Conservation (phyloP, 92 coral and sea anemone genomes). For the Hydrozoanthus gracilis region DNA sequence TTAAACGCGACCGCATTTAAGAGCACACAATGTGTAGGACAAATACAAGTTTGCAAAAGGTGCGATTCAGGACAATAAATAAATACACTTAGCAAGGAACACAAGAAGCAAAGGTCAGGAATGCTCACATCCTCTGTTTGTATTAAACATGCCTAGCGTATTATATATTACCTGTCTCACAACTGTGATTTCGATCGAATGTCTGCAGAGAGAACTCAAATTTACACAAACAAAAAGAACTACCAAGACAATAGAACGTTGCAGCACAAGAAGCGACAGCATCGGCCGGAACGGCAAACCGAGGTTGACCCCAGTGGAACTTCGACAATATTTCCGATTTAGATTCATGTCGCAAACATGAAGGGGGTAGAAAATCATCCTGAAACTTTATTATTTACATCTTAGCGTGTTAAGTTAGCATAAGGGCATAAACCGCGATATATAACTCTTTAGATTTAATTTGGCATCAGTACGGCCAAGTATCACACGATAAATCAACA, state of each 20-base stretch:
- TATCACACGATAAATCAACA: constrained; percentile 23
- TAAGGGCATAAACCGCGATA: neutral
- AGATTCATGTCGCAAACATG: constrained; percentile 25
- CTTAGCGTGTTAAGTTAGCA: neutral
- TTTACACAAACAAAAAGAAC: constrained; percentile 6
- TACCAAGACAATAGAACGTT: constrained; percentile 7
- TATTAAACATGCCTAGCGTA: neutral
- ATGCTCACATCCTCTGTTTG: constrained; percentile 4
- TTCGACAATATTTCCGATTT: constrained; percentile 43
- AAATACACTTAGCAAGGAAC: constrained; percentile 8
- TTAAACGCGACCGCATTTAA: constrained; percentile 1
- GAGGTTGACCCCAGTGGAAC: constrained; percentile 17
- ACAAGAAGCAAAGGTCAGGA: constrained; percentile 31
- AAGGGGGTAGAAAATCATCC: neutral
- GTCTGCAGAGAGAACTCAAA: neutral
- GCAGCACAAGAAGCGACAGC: neutral
- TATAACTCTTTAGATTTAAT: constrained; percentile 9
- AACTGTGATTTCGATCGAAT: neutral
- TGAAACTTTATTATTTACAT: neutral
- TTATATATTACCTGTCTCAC: neutral
- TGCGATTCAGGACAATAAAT: constrained; percentile 40
- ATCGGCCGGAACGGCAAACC: neutral
- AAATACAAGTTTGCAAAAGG: constrained; percentile 36
- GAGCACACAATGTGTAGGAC: constrained; percentile 12
- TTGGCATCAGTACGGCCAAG: neutral